Conservation (phyloP, 2,797 vertebrate species). For the Sebastes wilsoni region DNA sequence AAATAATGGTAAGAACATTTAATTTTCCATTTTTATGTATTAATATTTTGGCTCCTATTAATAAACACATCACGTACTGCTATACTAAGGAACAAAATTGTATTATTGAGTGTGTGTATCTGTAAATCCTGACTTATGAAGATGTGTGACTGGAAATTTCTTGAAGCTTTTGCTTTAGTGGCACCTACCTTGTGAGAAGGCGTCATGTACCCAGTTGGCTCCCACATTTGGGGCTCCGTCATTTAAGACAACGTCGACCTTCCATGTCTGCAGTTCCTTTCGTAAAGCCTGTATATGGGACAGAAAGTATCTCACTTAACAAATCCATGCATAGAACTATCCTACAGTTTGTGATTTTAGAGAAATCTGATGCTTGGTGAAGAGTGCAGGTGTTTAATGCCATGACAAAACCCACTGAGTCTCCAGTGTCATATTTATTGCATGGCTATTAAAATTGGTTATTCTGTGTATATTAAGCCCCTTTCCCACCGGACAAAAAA, state of each 20-base stretch:
- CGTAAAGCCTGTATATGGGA: conserved; percentile 81
- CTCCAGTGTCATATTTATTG: not conserved
- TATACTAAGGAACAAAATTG: too few relatives aligned
- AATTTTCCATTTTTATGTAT: not conserved
- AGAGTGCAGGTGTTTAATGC: not conserved
- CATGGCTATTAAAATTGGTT: not conserved
- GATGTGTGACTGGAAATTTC: not conserved
- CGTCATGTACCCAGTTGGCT: conserved; percentile 95
- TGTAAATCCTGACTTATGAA: not conserved
- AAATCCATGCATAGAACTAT: not conserved
- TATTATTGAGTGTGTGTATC: too few relatives aligned
- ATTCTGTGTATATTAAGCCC: not conserved
- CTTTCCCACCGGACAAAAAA: too few relatives aligned
- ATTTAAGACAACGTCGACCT: conserved; percentile 95
- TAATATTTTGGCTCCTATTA: not conserved
- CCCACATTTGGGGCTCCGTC: conserved; percentile 97
- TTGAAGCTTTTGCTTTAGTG: not conserved
- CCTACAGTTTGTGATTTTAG: not conserved
- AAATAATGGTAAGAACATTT: not conserved
- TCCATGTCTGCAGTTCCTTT: conserved; percentile 97
- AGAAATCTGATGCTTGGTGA: not conserved
- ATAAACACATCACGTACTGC: too few relatives aligned
- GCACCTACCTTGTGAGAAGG: conserved; percentile 91
- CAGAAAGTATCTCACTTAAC: not conserved
- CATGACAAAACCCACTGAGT: not conserved